phyloP scores from a whole-genome alignment of 2,797 vertebrate species.

The Scomberomorus guttatus region DNA sequence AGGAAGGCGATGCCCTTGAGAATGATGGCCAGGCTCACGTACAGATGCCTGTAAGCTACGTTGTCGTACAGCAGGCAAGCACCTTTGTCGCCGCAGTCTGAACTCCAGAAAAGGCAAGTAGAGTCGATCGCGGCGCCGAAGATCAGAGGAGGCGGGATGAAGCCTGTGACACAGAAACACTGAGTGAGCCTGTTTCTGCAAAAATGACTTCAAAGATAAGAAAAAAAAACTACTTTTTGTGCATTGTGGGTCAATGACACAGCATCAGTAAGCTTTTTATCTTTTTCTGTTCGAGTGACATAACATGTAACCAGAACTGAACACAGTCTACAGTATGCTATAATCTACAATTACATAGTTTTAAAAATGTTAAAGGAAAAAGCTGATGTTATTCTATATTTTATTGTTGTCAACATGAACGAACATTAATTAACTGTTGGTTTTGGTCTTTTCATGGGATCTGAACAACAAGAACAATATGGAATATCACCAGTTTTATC shows the following conservation, averaged over 20 bases:
- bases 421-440: no score
- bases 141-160: slow-evolving; percentile 98
- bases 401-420: no score
- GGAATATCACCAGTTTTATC: background rate
- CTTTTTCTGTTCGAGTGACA: background rate
- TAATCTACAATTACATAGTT: background rate
- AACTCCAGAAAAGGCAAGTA: slow-evolving; percentile 98
- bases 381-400: no score
- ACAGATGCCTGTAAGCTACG: slow-evolving; percentile 93
- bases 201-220: background rate
- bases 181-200: background rate
- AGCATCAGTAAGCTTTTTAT: background rate
- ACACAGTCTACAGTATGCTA: no score
- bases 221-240: background rate
- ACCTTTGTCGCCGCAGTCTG: slow-evolving; percentile 92
- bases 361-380: background rate
- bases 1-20: slow-evolving; percentile 96
- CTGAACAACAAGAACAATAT: background rate
- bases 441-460: background rate
- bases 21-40: slow-evolving; percentile 96
- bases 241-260: background rate
- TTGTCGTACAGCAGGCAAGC: slow-evolving; percentile 97
- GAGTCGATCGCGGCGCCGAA: slow-evolving; percentile 98
- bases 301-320: no score
- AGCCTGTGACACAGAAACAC: slow-evolving; percentile 84